phyloP scores from a whole-genome alignment of 2,888 invertebrate species.

The Dione vanillae region DNA sequence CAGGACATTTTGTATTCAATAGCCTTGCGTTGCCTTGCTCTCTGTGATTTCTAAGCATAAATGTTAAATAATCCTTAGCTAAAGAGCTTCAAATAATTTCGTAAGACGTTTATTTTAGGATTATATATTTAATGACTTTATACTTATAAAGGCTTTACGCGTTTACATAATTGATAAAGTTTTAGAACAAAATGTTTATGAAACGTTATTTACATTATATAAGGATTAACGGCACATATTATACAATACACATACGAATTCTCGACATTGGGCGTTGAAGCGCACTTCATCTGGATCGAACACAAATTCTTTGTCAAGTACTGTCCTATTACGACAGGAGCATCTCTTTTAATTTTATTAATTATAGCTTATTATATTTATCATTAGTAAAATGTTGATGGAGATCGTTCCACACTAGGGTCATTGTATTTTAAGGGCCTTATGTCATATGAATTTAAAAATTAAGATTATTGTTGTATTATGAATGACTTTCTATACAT shows the following conservation, averaged over 20 bases:
- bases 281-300: neutral
- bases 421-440: neutral
- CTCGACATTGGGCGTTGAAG: neutral
- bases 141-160: neutral
- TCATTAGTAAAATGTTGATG: neutral
- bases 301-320: neutral
- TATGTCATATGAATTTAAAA: too few relatives aligned
- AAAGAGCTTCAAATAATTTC: conserved; percentile 2
- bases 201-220: neutral
- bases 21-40: neutral
- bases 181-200: neutral
- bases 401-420: neutral
- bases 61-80: neutral
- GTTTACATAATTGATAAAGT: neutral
- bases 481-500: neutral
- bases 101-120: neutral
- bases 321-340: neutral
- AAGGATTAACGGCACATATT: neutral
- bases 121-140: neutral
- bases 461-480: neutral
- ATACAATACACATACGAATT: neutral
- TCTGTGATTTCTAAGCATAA: conserved; percentile 2
- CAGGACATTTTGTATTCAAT: conserved; percentile 8
- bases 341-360: neutral
- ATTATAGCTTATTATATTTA: too few relatives aligned